phyloP scores from a whole-genome alignment of 2,113 vertebrate species.

The Nesoenas mayeri region DNA sequence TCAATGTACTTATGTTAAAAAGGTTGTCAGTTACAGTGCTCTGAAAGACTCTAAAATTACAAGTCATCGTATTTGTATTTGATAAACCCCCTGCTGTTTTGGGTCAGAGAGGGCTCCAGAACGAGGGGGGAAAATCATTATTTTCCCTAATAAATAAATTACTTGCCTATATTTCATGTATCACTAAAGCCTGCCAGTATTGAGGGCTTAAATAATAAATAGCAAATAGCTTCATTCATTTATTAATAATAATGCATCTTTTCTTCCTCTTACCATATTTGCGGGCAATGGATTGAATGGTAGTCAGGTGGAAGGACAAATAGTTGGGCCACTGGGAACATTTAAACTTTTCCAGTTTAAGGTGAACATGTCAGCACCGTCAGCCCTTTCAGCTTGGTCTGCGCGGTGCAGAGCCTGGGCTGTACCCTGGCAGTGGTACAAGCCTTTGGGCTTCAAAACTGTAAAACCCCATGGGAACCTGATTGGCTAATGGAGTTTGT shows the following conservation, averaged over 20 bases:
- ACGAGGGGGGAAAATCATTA: constrained; percentile 75
- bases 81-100: constrained; percentile 75
- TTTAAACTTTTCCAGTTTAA: constrained; percentile 75
- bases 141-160: constrained; percentile 88
- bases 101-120: constrained; percentile 74
- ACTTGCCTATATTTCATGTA: constrained; percentile 83
- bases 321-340: constrained; percentile 73
- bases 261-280: constrained; percentile 64
- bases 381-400: constrained; percentile 50
- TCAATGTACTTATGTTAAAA: constrained; percentile 85
- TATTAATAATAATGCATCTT: constrained; percentile 83
- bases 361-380: constrained; percentile 60
- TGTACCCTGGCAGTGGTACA: background rate
- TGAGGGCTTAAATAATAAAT: constrained; percentile 84
- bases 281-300: constrained; percentile 60
- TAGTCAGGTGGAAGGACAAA: constrained; percentile 74
- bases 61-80: constrained; percentile 78
- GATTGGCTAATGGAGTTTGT: background rate
- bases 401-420: background rate
- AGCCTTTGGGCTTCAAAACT: background rate
- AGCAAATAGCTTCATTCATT: constrained; percentile 82
- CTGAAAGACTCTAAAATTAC: constrained; percentile 79
- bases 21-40: constrained; percentile 80
- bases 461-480: constrained; percentile 18
- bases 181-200: constrained; percentile 76